Percentiles rank a stretch among this genome's conserved stretches.
Conservation (phyloP, 23 tunicate species). For the Botrylloides violaceus region DNA sequence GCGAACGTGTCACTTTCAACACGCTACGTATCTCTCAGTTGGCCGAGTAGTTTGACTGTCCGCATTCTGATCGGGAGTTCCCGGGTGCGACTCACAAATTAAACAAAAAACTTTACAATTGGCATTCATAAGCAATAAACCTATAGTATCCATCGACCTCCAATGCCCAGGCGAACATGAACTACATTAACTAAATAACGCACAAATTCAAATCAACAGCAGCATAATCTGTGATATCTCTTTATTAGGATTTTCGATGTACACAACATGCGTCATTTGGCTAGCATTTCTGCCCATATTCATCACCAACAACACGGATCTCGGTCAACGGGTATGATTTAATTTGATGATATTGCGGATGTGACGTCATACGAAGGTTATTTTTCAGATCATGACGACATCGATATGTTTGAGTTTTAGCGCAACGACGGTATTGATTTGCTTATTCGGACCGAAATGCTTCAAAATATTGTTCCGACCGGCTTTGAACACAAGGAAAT, state of each 20-base stretch:
- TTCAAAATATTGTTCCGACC: neutral
- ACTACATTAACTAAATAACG: too few species aligned
- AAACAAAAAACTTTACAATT: too few species aligned
- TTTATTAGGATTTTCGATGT: slow-evolving; percentile 66
- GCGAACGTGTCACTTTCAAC: too few species aligned
- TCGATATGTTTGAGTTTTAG: neutral
- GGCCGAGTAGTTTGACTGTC: too few species aligned
- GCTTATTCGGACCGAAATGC: neutral
- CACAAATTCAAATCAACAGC: too few species aligned
- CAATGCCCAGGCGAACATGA: too few species aligned
- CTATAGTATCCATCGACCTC: too few species aligned
- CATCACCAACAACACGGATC: slow-evolving; percentile 19
- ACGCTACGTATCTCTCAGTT: too few species aligned
- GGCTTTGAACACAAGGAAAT: neutral
- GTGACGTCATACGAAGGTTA: neutral
- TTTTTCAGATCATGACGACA: neutral
- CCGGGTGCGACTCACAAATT: too few species aligned
- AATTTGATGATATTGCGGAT: neutral
- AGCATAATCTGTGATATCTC: neutral
- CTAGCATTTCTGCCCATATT: slow-evolving; percentile 53
- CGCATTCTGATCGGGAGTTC: too few species aligned
- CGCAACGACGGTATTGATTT: neutral
- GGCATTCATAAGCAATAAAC: too few species aligned
- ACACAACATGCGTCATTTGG: slow-evolving; percentile 75
- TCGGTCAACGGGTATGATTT: slow-evolving; percentile 26